phyloP scores from a whole-genome alignment of 2,797 vertebrate genomes.

The Denticeps clupeoides region DNA sequence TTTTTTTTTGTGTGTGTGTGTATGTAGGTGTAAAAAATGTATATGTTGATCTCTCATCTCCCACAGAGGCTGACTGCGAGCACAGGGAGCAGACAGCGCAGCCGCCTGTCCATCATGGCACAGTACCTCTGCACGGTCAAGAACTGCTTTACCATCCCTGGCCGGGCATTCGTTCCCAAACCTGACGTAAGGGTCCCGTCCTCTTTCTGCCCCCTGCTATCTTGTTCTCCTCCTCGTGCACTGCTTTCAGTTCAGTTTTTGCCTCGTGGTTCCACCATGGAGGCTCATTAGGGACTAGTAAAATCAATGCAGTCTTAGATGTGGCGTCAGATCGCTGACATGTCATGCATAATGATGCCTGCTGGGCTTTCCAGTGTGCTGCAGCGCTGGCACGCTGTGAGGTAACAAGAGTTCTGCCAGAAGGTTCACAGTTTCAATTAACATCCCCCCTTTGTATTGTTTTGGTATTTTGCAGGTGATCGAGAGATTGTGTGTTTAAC shows the following conservation, averaged over 20 bases:
- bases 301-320: constrained; percentile 47
- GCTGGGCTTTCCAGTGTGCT: constrained; percentile 48
- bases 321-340: constrained; percentile 20
- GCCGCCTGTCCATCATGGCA: constrained; percentile 88
- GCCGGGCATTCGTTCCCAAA: constrained; percentile 83
- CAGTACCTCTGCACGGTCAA: constrained; percentile 81
- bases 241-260: background rate
- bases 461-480: too few species aligned
- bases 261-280: constrained; percentile 5
- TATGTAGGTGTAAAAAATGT: too few species aligned
- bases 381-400: constrained; percentile 34
- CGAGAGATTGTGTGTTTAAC: too few species aligned
- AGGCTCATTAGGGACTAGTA: constrained; percentile 50
- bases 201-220: background rate
- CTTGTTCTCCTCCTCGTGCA: background rate
- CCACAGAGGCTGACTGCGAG: constrained; percentile 76
- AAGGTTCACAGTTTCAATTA: constrained; percentile 5
- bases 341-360: constrained; percentile 52
- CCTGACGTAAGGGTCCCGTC: constrained; percentile 65
- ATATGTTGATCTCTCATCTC: too few species aligned
- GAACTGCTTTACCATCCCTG: constrained; percentile 79
- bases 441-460: too few species aligned
- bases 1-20: too few species aligned
- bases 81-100: constrained; percentile 70
- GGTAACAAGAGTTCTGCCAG: constrained; percentile 39